Conservation (phyloP, 2,888 invertebrate species). For the Acleris emargana region DNA sequence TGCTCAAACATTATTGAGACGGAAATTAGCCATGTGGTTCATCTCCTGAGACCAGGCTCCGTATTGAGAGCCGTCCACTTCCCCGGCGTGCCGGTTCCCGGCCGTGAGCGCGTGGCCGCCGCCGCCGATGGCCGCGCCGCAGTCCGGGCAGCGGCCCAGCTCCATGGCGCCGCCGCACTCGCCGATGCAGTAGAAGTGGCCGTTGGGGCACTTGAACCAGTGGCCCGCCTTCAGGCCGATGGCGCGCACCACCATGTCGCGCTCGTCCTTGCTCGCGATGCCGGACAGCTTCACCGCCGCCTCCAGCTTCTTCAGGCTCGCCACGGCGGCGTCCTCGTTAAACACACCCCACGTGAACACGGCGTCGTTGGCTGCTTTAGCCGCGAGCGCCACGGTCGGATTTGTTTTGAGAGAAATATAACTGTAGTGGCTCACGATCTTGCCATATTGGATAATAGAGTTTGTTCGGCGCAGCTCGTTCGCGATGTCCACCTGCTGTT, state of each 20-base stretch:
- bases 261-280: constrained; percentile 64
- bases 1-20: background rate
- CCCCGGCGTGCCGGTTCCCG: constrained; percentile 74
- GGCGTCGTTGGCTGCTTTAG: constrained; percentile 42
- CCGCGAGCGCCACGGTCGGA: constrained; percentile 43
- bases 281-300: constrained; percentile 50
- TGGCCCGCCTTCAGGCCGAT: constrained; percentile 83
- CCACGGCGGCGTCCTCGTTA: constrained; percentile 48
- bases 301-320: constrained; percentile 52
- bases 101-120: constrained; percentile 69
- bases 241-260: constrained; percentile 80
- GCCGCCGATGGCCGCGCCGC: constrained; percentile 83
- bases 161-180: constrained; percentile 87
- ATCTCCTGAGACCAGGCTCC: constrained; percentile 77
- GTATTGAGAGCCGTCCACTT: constrained; percentile 79
- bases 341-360: constrained; percentile 53
- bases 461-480: constrained; percentile 65
- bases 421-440: constrained; percentile 46
- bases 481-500: constrained; percentile 64
- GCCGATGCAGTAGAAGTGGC: constrained; percentile 86
- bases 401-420: constrained; percentile 39
- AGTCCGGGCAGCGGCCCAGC: constrained; percentile 81
- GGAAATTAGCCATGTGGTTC: constrained; percentile 62
- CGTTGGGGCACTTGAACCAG: constrained; percentile 89
- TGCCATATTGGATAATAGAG: constrained; percentile 57